Base-by-base conservation (phyloP, 92 coral and sea anemone species). In the Bergia puertoricense region DNA sequence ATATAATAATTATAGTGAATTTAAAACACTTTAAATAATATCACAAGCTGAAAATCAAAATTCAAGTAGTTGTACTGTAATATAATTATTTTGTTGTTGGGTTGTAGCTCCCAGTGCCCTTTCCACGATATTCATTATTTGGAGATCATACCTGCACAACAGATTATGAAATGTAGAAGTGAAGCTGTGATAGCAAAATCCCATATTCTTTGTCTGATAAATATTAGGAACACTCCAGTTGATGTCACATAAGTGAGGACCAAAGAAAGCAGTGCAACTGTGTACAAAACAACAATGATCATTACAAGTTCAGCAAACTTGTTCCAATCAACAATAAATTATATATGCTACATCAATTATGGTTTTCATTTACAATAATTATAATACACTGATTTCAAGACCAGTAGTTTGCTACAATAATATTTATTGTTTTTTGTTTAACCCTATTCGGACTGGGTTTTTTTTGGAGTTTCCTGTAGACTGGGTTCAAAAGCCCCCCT, bases 101-200 rank as follows among this genome's bases (percentile, higher is more conserved):
- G 59, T 54, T 11, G 59, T 13, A 54, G 3, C 59, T 14, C 76
- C 56, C 42, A 7, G 10, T 38, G 22, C 30, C 11, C 13, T 3
- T 44, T 65, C 9, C 8, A 36, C 9, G 16, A 65, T 15, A 30
- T 73, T 30, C 57, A 56, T 59, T 18, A 22, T 9, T 15, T n/a
- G 41, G 18, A n/a, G 0, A 18, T 48, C 90, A 14, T 92, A 94
- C 98, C 98, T 88, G 98, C 98, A 91, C 98, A 96, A n/a, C 94
- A 88, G 81, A 94, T 75, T 3, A 90, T 88, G 68, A 96, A 82
- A 83, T 96, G 98, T 41, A 96, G 73, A 37, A 96, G 72, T 46
- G 93, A 92, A 44, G 92, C 85, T 41, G 98, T 96, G 6, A 96
- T 73, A 46, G 97, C 97, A 94, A 94, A 96, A 86, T 96, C 98